Percentiles rank a stretch among this genome's conserved stretches.
phyloP scores from a whole-genome alignment of 2,888 invertebrate genomes.

The Nomada ruficornis region DNA sequence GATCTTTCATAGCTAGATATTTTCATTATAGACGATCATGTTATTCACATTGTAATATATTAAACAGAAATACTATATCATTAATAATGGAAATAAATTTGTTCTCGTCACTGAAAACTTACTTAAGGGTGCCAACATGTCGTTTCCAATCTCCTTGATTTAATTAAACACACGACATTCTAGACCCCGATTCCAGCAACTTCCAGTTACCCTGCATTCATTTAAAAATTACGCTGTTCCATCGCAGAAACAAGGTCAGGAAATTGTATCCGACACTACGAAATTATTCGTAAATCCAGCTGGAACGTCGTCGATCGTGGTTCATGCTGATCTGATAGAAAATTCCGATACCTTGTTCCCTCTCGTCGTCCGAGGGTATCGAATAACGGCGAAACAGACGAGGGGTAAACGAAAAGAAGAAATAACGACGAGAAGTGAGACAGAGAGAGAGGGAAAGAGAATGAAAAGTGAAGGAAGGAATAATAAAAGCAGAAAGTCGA shows the following conservation, averaged over 20 bases:
- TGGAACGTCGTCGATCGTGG: not conserved
- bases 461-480: not conserved
- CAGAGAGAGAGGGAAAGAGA: not conserved
- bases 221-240: not conserved
- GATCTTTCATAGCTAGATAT: too few species aligned
- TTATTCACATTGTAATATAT: too few species aligned
- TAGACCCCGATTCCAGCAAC: slow-evolving; percentile 4
- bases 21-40: too few species aligned
- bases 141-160: too few species aligned
- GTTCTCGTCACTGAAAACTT: too few species aligned
- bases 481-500: slow-evolving; percentile 31
- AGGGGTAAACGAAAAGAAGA: not conserved
- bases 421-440: not conserved
- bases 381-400: not conserved
- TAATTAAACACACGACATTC: slow-evolving; percentile 1
- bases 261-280: not conserved
- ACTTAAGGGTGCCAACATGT: too few species aligned
- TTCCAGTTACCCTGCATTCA: not conserved
- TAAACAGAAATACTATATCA: too few species aligned
- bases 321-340: too few species aligned
- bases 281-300: not conserved
- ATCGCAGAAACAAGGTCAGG: not conserved
- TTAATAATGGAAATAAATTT: too few species aligned
- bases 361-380: not conserved
- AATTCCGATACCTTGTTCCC: not conserved